phyloP scores from a whole-genome alignment of 2,113 vertebrate genomes.

The Ammospiza nelsoni region DNA sequence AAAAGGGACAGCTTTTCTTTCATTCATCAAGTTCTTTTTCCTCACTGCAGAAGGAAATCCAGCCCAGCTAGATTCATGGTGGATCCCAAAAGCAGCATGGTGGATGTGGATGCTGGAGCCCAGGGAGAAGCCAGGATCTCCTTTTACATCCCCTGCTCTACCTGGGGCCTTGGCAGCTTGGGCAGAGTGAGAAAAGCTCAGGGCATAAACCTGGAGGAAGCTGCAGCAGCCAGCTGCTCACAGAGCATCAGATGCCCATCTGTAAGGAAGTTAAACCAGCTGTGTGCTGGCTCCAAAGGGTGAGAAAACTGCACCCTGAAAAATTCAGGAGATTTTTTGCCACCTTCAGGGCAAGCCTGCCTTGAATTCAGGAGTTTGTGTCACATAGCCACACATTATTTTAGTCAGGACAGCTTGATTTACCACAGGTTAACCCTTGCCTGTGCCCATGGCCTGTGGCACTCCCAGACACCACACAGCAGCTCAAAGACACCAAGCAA shows the following conservation, averaged over 20 bases:
- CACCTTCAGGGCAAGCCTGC: background rate
- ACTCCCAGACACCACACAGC: background rate
- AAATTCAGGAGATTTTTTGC: background rate
- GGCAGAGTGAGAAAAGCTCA: background rate
- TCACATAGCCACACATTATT: background rate
- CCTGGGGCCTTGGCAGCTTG: background rate
- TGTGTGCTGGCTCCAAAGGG: fast-evolving
- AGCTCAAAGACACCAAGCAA: background rate
- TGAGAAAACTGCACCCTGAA: background rate
- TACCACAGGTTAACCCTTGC: background rate
- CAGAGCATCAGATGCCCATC: background rate
- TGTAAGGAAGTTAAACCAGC: background rate
- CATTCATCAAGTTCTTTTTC: background rate
- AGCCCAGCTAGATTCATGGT: fast-evolving
- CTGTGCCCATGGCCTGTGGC: background rate
- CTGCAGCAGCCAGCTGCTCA: background rate
- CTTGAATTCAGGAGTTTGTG: background rate
- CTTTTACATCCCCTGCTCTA: background rate
- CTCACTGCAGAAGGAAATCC: background rate
- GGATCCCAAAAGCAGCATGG: background rate
- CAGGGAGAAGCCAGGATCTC: background rate
- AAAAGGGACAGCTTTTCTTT: background rate
- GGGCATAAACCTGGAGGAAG: background rate
- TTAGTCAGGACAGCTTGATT: background rate
- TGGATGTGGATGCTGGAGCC: background rate